A percentile compares a stretch with the other conserved stretches of the same genome.
phyloP scores from a whole-genome alignment of 1,140 invertebrate genomes.

The Macrosteles quadrilineatus region DNA sequence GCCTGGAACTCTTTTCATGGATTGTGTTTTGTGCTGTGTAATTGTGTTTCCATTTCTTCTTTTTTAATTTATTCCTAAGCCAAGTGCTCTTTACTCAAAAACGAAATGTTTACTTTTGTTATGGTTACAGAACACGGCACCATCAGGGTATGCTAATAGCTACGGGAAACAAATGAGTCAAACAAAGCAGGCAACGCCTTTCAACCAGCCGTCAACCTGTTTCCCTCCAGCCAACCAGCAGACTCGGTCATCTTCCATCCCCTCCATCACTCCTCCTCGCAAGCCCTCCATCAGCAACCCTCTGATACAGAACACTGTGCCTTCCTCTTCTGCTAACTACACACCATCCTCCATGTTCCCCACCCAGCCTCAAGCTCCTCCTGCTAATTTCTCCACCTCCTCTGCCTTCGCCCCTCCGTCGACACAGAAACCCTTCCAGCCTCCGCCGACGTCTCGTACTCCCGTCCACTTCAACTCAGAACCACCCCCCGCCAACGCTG shows the following conservation, averaged over 20 bases:
- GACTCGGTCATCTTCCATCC: background rate
- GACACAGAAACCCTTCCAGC: conserved; percentile 3
- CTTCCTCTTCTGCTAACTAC: background rate
- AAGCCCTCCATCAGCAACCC: background rate
- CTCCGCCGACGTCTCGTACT: conserved; percentile 1
- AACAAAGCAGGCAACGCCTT: background rate
- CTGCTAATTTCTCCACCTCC: background rate
- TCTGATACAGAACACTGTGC: background rate
- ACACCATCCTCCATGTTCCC: background rate
- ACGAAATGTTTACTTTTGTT: too few species aligned
- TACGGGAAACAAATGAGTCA: background rate
- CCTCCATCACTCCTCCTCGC: conserved; percentile 28
- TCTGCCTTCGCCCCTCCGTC: conserved; percentile 17
- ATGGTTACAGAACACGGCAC: too few species aligned
- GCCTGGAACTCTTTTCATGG: too few species aligned
- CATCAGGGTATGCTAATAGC: background rate
- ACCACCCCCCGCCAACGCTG: conserved; percentile 22
- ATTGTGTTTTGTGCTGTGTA: too few species aligned
- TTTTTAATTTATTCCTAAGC: too few species aligned
- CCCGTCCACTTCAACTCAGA: conserved; percentile 43
- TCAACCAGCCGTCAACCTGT: background rate
- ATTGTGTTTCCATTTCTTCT: too few species aligned
- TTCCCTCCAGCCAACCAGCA: background rate
- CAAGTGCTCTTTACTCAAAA: too few species aligned
- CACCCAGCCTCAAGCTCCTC: conserved; percentile 11